Evolutionary conservation across 1,140 invertebrate species (phyloP).

Genomic region (Pseudoatta argentina): DNA sequence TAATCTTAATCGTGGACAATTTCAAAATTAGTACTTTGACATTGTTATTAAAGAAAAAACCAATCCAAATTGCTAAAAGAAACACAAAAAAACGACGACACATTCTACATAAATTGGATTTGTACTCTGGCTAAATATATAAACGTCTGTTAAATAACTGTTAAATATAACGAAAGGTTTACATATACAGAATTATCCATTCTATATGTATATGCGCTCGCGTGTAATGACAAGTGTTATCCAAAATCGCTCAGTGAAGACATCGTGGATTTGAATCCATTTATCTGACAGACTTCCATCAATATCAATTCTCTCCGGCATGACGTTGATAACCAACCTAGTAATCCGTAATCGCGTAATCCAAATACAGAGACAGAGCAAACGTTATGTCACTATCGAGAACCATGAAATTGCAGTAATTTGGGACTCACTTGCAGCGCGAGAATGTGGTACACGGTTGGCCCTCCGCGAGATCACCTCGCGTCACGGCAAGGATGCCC

Average conservation of each 20-base stretch:
- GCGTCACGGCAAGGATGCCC: conserved; percentile 49
- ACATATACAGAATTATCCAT: neutral
- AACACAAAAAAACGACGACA: neutral
- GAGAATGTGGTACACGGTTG: conserved; percentile 75
- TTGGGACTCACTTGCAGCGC: conserved; percentile 72
- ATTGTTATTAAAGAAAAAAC: neutral
- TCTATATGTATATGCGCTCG: neutral
- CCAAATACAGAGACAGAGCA: neutral
- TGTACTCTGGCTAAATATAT: too few relatives aligned
- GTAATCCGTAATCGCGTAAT: conserved; percentile 31
- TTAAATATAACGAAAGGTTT: neutral
- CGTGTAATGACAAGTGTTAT: neutral
- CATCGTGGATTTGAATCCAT: neutral
- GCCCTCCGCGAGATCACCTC: conserved; percentile 67
- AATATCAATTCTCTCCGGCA: conserved; percentile 15
- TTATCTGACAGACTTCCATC: conserved; percentile 20
- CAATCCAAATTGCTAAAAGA: neutral
- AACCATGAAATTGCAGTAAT: conserved; percentile 10
- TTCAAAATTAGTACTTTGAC: neutral
- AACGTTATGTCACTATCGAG: neutral
- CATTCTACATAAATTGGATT: neutral
- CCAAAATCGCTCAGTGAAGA: neutral
- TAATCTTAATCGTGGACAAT: conserved; percentile 15
- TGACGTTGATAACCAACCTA: neutral
- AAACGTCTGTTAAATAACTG: too few relatives aligned